Percentiles rank a stretch among this genome's conserved stretches.
phyloP scores from a whole-genome alignment of 2,888 invertebrate species.

The Folsomia manolachei region DNA sequence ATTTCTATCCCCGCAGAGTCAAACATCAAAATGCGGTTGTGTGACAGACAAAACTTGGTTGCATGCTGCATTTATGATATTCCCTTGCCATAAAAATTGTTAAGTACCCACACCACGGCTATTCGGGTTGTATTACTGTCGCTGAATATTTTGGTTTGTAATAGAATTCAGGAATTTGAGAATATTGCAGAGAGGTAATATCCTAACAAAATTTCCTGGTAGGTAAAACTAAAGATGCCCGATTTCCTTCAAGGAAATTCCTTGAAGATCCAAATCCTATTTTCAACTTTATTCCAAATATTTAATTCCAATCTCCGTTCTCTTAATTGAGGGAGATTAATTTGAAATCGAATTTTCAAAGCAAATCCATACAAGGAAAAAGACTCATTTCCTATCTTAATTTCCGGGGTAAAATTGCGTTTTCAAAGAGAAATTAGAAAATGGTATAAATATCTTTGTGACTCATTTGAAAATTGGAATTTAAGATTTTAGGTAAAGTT shows the following conservation, averaged over 20 bases:
- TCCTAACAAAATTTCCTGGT: neutral
- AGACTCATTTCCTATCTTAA: neutral
- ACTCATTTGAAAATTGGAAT: too few species aligned
- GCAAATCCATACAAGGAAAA: neutral
- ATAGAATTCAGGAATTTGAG: too few species aligned
- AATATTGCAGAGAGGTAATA: too few species aligned
- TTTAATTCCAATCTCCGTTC: neutral
- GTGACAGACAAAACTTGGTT: neutral
- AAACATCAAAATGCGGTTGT: neutral
- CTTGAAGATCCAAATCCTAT: neutral
- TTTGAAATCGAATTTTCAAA: neutral
- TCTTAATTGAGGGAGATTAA: neutral
- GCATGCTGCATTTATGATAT: too few species aligned
- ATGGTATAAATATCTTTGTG: too few species aligned
- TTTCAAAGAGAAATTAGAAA: neutral
- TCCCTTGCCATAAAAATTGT: too few species aligned
- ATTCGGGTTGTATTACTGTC: too few species aligned
- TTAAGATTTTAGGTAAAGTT: too few species aligned
- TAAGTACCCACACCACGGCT: too few species aligned
- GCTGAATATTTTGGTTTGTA: too few species aligned
- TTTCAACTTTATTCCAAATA: neutral
- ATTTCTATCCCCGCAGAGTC: constrained; percentile 23
- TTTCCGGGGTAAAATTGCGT: neutral
- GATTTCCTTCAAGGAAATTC: neutral
- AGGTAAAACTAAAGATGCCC: neutral